Evolutionary conservation across 2,113 vertebrate species (phyloP).

Genomic region (Elaphurus davidianus): DNA sequence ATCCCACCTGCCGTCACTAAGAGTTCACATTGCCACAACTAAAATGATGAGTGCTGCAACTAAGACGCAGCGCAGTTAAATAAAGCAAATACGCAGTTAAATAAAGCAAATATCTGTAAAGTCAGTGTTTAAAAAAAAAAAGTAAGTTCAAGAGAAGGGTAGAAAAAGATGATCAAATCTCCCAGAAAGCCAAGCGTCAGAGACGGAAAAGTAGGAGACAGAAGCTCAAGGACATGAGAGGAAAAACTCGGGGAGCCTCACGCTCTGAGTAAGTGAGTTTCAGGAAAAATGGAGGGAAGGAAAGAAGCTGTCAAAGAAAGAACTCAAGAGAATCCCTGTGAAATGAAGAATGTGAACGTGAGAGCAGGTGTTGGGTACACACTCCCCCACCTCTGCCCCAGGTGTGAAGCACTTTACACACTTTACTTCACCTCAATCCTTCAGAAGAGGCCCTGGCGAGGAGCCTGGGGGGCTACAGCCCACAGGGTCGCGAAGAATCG

Average conservation of each 20-base stretch:
- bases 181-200: neutral
- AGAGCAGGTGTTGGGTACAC: neutral
- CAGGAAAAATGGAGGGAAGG: neutral
- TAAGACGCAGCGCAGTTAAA: neutral
- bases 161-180: neutral
- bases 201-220: neutral
- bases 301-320: neutral
- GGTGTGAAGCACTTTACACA: neutral
- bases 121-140: neutral
- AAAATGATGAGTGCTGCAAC: neutral
- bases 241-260: neutral
- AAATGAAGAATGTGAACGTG: neutral
- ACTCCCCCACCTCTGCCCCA: neutral
- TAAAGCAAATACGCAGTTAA: neutral
- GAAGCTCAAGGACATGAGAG: neutral
- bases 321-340: neutral
- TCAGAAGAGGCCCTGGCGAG: neutral
- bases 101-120: neutral
- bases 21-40: neutral
- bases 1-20: neutral
- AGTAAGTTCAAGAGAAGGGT: neutral
- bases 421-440: neutral
- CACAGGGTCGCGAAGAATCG: fast-evolving
- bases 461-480: neutral
- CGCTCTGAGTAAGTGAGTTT: neutral